Evolutionary conservation across 1,140 invertebrate species (phyloP), one percentile per base, ranked within the genome.

Genomic region (Lepidurus packardi): DNA sequence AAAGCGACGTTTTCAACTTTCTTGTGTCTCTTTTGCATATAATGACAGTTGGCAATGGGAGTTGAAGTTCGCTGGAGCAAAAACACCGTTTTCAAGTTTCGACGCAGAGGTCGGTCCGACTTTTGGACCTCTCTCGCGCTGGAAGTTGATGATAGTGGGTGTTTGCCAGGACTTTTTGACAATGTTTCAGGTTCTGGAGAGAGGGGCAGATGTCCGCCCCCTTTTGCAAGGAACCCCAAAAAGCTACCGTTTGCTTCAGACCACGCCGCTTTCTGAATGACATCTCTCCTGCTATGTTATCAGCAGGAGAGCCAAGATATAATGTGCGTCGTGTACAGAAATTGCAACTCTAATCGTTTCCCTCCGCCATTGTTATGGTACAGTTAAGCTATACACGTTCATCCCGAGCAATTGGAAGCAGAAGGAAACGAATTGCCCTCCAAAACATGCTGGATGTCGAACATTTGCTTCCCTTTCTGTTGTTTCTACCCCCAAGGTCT

Each of bases 271-370:
- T 47, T 65, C 53, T n/a, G 53, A 65, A 65, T 65, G 53, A 65
- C 53, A 65, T n/a, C 21, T 65, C 53, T 65, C 53, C 53, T 21
- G 53, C 53, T 65, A 65, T 65, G 53, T 65, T 65, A 65, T 65
- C 53, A 65, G 53, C 53, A 21, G 53, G 53, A 34, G 16, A 7
- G 53, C 53, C 53, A 9, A 65, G 53, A 65, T n/a, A 65, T 65
- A 65, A 65, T 65, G 53, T 65, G 53, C 9, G 16, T n/a, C 13
- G 9, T 65, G 21, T 13, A 65, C 53, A 16, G 16, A 65, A 65
- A 65, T 65, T 65, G 21, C 53, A n/a, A 65, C 53, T 65, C 53
- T 65, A 65, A 65, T n/a, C 53, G 53, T 16, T 47, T 47, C 21
- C 16, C 53, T 65, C 53, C 9, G 7, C 53, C 13, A 65, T 65